Evolutionary conservation across 2,888 invertebrate genomes (phyloP).

Genomic region (Zaprionus lineosus): DNA sequence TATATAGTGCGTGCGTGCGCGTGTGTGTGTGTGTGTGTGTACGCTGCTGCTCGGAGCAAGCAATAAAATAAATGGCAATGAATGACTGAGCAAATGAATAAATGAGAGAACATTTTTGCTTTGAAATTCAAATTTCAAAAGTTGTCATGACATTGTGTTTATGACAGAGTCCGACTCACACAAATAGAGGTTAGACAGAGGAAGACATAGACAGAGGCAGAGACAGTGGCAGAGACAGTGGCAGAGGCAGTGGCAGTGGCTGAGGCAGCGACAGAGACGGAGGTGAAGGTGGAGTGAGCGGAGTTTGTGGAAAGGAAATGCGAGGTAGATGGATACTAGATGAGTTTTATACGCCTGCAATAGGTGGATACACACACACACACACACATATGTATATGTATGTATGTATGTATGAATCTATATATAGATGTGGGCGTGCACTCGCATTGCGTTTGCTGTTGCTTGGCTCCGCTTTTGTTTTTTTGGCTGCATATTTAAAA

Average conservation of each 20-base stretch:
- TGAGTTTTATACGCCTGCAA: no score
- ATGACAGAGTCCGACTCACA: conserved; percentile 56
- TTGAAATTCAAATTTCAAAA: conserved; percentile 80
- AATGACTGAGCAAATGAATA: conserved; percentile 78
- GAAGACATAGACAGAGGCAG: no score
- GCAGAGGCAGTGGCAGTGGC: no score
- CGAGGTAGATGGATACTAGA: no score
- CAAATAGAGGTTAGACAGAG: no score
- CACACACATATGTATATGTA: not conserved
- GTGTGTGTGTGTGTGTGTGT: conserved; percentile 10
- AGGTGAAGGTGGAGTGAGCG: not conserved
- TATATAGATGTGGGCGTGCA: not conserved
- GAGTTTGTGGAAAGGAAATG: no score
- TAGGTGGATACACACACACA: not conserved
- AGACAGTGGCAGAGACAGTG: not conserved
- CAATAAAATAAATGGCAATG: conserved; percentile 80
- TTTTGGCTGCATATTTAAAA: conserved; percentile 69
- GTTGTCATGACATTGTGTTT: conserved; percentile 80
- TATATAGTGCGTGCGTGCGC: conserved; percentile 1
- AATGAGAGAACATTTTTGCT: conserved; percentile 77
- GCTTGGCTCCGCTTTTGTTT: conserved; percentile 28
- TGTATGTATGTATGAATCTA: no score
- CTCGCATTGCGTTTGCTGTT: not conserved
- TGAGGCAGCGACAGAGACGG: not conserved
- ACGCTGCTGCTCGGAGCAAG: conserved; percentile 44